Evolutionary conservation across 2,797 vertebrate species (phyloP).

Genomic region (Acanthurus tractus): DNA sequence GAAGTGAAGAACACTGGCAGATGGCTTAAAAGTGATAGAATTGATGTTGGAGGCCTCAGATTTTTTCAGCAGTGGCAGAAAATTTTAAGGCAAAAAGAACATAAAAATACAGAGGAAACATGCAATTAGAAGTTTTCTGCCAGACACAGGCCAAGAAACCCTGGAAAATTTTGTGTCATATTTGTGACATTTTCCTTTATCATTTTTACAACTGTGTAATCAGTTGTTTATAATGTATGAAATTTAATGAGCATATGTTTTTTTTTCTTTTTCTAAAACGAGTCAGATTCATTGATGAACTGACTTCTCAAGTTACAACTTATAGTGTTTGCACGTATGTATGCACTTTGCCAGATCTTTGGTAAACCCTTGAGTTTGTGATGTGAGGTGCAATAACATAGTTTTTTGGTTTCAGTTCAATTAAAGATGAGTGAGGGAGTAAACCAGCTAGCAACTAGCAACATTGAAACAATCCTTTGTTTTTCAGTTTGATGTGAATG

Average conservation of each 20-base stretch:
- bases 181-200: no score
- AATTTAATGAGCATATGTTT: neutral
- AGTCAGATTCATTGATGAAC: neutral
- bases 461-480: neutral
- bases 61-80: neutral
- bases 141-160: neutral
- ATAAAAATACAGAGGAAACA: neutral
- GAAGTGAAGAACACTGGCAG: slow-evolving; percentile 13
- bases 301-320: neutral
- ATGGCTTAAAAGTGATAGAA: neutral
- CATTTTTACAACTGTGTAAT: neutral
- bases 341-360: neutral
- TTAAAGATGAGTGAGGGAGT: neutral
- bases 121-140: neutral
- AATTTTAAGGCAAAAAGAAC: neutral
- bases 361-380: neutral
- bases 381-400: slow-evolving; percentile 8
- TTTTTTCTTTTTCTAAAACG: neutral
- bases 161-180: neutral
- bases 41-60: neutral
- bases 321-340: slow-evolving; percentile 6
- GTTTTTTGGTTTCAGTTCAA: neutral
- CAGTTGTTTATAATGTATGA: neutral
- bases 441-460: neutral
- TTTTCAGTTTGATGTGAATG: slow-evolving; percentile 81